Evolutionary conservation across 1,140 invertebrate genomes (phyloP), one percentile per base, ranked within the genome.

Genomic region (Atopsyche davidsoni): DNA sequence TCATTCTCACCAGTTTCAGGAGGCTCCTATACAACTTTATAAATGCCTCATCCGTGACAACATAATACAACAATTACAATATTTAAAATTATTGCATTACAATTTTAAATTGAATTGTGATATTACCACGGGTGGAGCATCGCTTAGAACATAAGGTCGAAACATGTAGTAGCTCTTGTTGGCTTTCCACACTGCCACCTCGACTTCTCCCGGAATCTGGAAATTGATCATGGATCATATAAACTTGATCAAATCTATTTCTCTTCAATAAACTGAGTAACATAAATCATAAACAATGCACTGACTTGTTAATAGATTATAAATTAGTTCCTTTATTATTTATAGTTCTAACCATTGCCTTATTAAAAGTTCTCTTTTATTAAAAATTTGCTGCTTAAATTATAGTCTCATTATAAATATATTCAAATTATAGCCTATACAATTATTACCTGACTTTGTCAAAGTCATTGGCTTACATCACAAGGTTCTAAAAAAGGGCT

Each of bases 171-270:
- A 45, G 18, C 23, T 45, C 35, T 45, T 19, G 2, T 34, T 34
- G 6, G 34, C 28, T 13, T 19, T 45, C 43, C 43, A 45, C 22
- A 45, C 22, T 18, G 17, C 31, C 7, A 45, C n/a, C 11, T 45
- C 43, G 7, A 45, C 14, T 13, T 45, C 35, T 6, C 43, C 43
- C 1, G 43, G 43, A 22, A 34, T 34, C 43, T 45, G 28, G 35
- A 34, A 22, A 41, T 4, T 13, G 16, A 24, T 22, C 13, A 28
- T 28, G n/a, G n/a, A n/a, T n/a, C n/a, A n/a, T n/a, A n/a, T n/a
- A n/a, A n/a, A n/a, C n/a, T n/a, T n/a, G n/a, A n/a, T n/a, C n/a
- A n/a, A n/a, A n/a, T n/a, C n/a, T n/a, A n/a, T n/a, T n/a, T n/a
- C n/a, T n/a, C n/a, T n/a, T n/a, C n/a, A n/a, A n/a, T n/a, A n/a